A percentile compares a stretch with the other conserved stretches of the same genome.
Conservation (phyloP, 2,888 invertebrate species). For the Hemistola chrysoprasaria region DNA sequence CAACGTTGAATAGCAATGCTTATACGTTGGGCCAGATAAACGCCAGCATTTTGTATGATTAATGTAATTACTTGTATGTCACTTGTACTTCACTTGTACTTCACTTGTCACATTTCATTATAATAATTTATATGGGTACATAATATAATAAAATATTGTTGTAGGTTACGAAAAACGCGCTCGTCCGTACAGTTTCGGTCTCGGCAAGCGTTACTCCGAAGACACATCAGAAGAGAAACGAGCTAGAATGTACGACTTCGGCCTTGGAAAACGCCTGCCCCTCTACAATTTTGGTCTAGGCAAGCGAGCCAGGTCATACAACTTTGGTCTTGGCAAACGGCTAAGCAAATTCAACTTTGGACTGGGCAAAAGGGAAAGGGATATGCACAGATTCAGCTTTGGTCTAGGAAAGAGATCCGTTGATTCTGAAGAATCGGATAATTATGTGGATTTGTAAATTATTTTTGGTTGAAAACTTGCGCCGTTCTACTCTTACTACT, state of each 20-base stretch:
- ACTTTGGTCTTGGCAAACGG: slow-evolving; percentile 83
- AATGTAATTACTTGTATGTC: too few species aligned
- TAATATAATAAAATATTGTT: slow-evolving; percentile 10
- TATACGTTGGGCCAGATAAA: too few species aligned
- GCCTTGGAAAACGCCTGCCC: slow-evolving; percentile 69
- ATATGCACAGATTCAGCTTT: slow-evolving; percentile 78
- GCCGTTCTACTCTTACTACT: slow-evolving; percentile 24
- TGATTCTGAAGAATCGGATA: slow-evolving; percentile 53
- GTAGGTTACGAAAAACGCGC: slow-evolving; percentile 80
- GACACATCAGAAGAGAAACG: slow-evolving; percentile 63
- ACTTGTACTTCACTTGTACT: too few species aligned
- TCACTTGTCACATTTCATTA: too few species aligned
- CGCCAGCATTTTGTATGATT: too few species aligned
- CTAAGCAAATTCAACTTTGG: slow-evolving; percentile 79
- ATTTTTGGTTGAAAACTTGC: slow-evolving; percentile 37
- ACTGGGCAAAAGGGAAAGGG: slow-evolving; percentile 79
- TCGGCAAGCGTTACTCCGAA: slow-evolving; percentile 83
- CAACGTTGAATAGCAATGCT: too few species aligned
- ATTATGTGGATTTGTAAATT: slow-evolving; percentile 59
- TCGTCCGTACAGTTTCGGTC: slow-evolving; percentile 86
- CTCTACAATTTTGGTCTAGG: slow-evolving; percentile 78
- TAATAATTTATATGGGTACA: too few species aligned
- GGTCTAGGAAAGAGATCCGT: slow-evolving; percentile 80
- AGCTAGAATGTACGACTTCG: slow-evolving; percentile 68
- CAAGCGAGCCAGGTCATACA: slow-evolving; percentile 71